A percentile compares a stretch with the other conserved stretches of the same genome.
Evolutionary conservation across 2,113 vertebrate genomes (phyloP).

Genomic region (Amazona vittata): DNA sequence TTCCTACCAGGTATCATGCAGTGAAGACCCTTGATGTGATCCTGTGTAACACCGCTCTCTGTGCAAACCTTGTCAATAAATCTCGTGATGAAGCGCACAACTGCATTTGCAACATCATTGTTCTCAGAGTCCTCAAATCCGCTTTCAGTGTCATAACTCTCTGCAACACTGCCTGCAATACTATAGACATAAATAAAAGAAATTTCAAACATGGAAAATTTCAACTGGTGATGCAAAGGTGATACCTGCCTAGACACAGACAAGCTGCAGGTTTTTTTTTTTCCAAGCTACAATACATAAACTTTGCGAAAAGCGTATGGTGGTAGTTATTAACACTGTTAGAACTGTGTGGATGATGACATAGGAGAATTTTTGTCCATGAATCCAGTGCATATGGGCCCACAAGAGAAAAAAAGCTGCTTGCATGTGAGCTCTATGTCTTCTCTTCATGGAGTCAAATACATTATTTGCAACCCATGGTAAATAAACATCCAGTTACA

Average conservation of each 20-base stretch:
- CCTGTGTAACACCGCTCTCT: conserved; percentile 95
- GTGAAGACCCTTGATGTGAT: conserved; percentile 96
- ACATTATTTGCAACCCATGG: background rate
- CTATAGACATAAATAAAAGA: conserved; percentile 69
- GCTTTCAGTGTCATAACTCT: conserved; percentile 97
- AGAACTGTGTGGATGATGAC: background rate
- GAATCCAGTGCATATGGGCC: background rate
- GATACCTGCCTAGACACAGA: background rate
- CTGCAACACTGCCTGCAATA: conserved; percentile 96
- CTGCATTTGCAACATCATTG: conserved; percentile 93
- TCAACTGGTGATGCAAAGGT: background rate
- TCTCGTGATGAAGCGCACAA: conserved; percentile 91
- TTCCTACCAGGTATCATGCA: conserved; percentile 96
- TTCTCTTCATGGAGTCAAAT: background rate
- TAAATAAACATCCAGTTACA: background rate
- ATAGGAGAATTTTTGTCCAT: background rate
- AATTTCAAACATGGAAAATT: background rate
- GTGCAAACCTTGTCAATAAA: conserved; percentile 99
- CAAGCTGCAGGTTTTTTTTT: accelerated
- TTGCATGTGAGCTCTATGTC: background rate
- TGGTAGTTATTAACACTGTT: background rate
- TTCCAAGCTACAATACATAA: background rate
- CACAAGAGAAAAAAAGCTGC: background rate
- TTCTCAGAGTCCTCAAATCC: conserved; percentile 96
- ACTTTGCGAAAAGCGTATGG: background rate